These are phyloP conservation scores for Cryptoprocta ferox DNA, from an alignment of 2,797 vertebrate species.

Conservation along the genomic window DNA sequence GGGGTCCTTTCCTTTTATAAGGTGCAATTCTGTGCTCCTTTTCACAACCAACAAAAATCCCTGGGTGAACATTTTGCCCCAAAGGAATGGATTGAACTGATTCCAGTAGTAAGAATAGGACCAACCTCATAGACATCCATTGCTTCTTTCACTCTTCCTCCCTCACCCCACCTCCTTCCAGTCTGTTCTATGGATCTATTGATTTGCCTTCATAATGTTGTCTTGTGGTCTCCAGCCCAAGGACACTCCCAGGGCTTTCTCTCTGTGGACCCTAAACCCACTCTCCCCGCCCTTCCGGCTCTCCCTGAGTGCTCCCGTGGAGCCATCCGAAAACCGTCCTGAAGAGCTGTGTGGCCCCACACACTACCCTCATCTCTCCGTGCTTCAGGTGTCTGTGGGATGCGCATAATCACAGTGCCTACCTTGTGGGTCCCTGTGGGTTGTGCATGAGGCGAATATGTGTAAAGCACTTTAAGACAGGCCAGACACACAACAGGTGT, in stretches of 20 bases:
- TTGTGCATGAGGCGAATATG: background rate
- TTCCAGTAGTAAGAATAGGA: background rate
- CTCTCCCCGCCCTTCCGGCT: background rate
- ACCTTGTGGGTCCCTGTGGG: background rate
- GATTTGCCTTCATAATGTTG: background rate
- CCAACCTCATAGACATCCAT: background rate
- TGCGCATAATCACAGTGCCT: fast-evolving
- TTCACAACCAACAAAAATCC: background rate
- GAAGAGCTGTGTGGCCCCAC: background rate
- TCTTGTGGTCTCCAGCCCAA: background rate
- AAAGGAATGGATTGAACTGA: background rate
- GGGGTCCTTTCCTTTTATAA: background rate
- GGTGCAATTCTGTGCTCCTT: background rate
- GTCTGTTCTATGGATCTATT: background rate
- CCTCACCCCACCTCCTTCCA: background rate
- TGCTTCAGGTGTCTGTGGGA: background rate
- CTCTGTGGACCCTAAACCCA: background rate
- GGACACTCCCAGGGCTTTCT: background rate
- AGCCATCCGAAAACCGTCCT: background rate
- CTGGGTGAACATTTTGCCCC: background rate
- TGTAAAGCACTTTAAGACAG: background rate
- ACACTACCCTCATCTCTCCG: background rate
- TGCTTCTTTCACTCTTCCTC: background rate
- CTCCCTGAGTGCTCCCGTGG: background rate
- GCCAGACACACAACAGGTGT: too few species aligned